phyloP scores from a whole-genome alignment of 2,888 invertebrate genomes.

The Flexamia atlantica region DNA sequence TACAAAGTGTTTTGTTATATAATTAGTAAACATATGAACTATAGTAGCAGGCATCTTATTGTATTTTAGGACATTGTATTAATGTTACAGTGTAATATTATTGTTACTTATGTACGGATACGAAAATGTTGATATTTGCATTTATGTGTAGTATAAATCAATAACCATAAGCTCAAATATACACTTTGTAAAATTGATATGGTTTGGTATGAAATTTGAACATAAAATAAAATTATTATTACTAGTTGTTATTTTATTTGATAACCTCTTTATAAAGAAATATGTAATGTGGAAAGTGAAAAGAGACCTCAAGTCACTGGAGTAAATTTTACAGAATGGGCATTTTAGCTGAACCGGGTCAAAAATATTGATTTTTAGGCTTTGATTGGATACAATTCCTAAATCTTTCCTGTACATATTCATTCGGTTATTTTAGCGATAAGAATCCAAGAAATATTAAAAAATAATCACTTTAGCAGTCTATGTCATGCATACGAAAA shows the following conservation, averaged over 20 bases:
- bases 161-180: conserved; percentile 59
- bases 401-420: no score
- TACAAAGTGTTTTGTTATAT: conserved; percentile 58
- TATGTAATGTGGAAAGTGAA: no score
- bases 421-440: no score
- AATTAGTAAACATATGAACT: conserved; percentile 45
- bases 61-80: conserved; percentile 58
- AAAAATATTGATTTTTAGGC: no score
- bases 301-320: no score
- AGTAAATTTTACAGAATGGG: no score
- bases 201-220: conserved; percentile 59
- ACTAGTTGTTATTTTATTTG: background rate
- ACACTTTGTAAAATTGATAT: conserved; percentile 58
- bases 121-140: conserved; percentile 54
- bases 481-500: no score
- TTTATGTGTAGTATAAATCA: conserved; percentile 59
- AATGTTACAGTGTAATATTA: conserved; percentile 59
- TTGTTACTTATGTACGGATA: conserved; percentile 56
- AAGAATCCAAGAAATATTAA: no score
- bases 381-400: no score
- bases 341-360: no score
- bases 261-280: no score
- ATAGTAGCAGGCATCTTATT: conserved; percentile 51
- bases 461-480: no score
- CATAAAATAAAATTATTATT: conserved; percentile 57